Percentiles rank a stretch among this genome's conserved stretches.
These are phyloP conservation scores for Prinia subflava DNA, from an alignment of 2,113 vertebrate genomes.

Conservation along the genomic window DNA sequence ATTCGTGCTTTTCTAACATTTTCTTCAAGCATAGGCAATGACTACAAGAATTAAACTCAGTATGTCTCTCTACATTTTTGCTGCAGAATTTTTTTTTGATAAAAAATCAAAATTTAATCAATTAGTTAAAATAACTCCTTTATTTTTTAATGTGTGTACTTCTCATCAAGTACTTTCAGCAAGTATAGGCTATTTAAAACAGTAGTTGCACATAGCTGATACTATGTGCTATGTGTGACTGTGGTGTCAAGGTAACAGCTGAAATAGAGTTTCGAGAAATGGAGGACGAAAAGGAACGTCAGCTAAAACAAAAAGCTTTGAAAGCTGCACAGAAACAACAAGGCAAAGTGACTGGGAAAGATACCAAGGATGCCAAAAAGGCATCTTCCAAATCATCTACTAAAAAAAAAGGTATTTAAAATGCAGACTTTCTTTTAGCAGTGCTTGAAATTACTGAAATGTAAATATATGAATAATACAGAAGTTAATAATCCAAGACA, in stretches of 20 bases:
- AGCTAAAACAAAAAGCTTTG: constrained; percentile 26
- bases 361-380: constrained; percentile 47
- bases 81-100: not conserved
- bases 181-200: not conserved
- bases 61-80: not conserved
- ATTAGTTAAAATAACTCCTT: not conserved
- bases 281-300: constrained; percentile 69
- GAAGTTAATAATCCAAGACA: not conserved
- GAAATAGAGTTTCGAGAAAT: constrained; percentile 67
- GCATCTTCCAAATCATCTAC: constrained; percentile 19
- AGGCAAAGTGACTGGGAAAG: constrained; percentile 54
- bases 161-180: not conserved
- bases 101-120: not conserved
- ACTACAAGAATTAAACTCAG: not conserved
- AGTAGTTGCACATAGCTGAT: not conserved
- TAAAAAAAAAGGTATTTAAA: constrained; percentile 73
- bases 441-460: not conserved
- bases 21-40: not conserved
- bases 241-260: constrained; percentile 61
- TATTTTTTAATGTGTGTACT: not conserved
- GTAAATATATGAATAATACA: not conserved
- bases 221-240: not conserved
- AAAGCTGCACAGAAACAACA: constrained; percentile 21
- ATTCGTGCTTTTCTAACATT: not conserved
- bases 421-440: not conserved